Conservation (phyloP, 1,140 invertebrate species). For the Philopotamus ludificatus region DNA sequence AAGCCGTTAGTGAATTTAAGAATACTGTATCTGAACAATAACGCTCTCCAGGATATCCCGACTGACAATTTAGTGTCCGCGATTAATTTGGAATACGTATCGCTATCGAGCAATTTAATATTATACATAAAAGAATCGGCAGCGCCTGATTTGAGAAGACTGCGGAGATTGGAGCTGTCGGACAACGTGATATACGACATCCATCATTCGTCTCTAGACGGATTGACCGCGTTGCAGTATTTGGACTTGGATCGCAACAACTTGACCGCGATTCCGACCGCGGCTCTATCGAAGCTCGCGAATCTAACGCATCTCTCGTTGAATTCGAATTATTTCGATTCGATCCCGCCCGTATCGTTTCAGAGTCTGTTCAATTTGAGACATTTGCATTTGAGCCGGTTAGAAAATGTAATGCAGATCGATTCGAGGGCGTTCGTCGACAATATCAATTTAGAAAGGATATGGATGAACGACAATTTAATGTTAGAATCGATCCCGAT, state of each 20-base stretch:
- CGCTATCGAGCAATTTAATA: slow-evolving; percentile 72
- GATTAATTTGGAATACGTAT: slow-evolving; percentile 64
- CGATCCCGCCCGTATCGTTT: slow-evolving; percentile 71
- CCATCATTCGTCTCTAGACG: slow-evolving; percentile 66
- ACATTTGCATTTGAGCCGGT: slow-evolving; percentile 67
- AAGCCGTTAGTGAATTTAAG: slow-evolving; percentile 67
- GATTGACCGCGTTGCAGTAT: slow-evolving; percentile 65
- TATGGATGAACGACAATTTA: slow-evolving; percentile 75
- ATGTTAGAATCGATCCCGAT: slow-evolving; percentile 67
- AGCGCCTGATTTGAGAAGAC: slow-evolving; percentile 65
- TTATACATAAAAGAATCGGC: slow-evolving; percentile 65
- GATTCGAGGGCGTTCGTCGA: slow-evolving; percentile 77
- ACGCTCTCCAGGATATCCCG: slow-evolving; percentile 75
- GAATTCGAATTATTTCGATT: slow-evolving; percentile 72
- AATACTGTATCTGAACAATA: slow-evolving; percentile 69
- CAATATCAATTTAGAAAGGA: slow-evolving; percentile 76
- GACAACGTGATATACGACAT: slow-evolving; percentile 72
- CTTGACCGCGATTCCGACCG: slow-evolving; percentile 73
- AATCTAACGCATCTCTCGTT: slow-evolving; percentile 71
- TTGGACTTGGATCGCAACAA: slow-evolving; percentile 81
- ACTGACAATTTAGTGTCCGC: slow-evolving; percentile 64
- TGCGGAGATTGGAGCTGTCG: slow-evolving; percentile 64
- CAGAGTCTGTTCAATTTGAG: slow-evolving; percentile 76
- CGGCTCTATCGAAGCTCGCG: slow-evolving; percentile 70
- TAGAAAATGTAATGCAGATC: slow-evolving; percentile 65